Evolutionary conservation across 2,113 vertebrate genomes (phyloP).

Genomic region (Pipra filicauda): DNA sequence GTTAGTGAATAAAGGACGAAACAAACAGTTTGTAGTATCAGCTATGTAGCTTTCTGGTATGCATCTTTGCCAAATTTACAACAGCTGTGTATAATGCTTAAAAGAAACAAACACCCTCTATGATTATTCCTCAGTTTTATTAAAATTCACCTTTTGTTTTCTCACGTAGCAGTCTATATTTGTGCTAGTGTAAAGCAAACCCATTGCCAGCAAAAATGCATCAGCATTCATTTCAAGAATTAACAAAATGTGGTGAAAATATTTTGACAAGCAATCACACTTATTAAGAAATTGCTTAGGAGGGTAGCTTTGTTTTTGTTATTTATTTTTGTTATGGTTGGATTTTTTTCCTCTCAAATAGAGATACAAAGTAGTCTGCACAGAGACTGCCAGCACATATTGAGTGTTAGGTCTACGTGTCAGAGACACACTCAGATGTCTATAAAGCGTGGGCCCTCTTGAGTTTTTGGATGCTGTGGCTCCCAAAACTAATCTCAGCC

Average conservation of each 20-base stretch:
- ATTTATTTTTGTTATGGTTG: not conserved
- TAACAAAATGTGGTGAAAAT: not conserved
- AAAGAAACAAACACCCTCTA: conserved; percentile 56
- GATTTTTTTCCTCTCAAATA: not conserved
- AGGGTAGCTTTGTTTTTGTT: not conserved
- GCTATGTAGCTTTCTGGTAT: conserved; percentile 62
- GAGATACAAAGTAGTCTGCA: not conserved
- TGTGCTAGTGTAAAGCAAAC: not conserved
- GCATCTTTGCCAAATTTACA: conserved; percentile 62
- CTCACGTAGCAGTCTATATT: not conserved
- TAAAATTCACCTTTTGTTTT: not conserved
- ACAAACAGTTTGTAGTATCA: conserved; percentile 64
- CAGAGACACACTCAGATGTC: not conserved
- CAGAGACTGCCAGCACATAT: not conserved
- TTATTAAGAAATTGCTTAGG: not conserved
- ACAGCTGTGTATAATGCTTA: conserved; percentile 63
- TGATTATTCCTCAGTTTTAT: conserved; percentile 60
- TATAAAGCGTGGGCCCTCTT: not conserved
- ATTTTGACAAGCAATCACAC: not conserved
- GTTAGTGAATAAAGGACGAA: conserved; percentile 72
- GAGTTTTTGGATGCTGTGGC: not conserved
- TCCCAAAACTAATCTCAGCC: not conserved
- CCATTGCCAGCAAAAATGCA: not conserved
- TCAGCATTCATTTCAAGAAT: not conserved
- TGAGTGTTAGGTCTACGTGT: not conserved